Evolutionary conservation across 2,113 vertebrate genomes (phyloP).

Genomic region (Malurus cyaneus): DNA sequence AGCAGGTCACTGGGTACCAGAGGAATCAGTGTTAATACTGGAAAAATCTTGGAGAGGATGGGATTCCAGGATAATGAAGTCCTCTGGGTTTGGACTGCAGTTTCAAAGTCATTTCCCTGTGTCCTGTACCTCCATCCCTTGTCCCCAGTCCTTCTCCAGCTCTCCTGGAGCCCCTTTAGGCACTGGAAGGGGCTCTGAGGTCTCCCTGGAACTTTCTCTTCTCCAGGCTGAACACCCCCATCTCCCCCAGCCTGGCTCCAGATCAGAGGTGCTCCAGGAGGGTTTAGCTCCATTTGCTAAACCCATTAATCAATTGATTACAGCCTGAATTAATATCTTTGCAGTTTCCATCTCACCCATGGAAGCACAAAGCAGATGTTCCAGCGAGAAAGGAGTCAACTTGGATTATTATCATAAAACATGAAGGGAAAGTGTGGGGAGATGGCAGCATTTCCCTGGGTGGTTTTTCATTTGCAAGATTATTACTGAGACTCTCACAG

Average conservation of each 20-base stretch:
- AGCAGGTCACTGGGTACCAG: too few species aligned
- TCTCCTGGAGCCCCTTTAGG: background rate
- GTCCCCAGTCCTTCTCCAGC: background rate
- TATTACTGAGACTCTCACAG: background rate
- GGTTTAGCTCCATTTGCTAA: background rate
- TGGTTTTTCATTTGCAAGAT: background rate
- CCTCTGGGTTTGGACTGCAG: too few species aligned
- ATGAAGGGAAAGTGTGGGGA: background rate
- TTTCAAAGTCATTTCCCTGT: background rate
- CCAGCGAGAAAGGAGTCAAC: background rate
- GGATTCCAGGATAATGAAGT: too few species aligned
- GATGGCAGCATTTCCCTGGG: background rate
- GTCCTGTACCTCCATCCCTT: background rate
- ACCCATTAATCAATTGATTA: background rate
- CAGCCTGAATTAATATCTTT: background rate
- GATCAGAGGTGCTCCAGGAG: background rate
- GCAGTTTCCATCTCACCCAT: background rate
- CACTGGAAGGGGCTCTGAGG: rapidly evolving
- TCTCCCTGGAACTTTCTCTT: background rate
- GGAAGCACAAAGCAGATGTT: conserved; percentile 23
- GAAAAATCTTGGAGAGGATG: too few species aligned
- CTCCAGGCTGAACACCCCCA: rapidly evolving
- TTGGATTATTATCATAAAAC: background rate
- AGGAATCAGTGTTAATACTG: too few species aligned
- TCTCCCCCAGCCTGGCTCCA: background rate